phyloP scores from a whole-genome alignment of 2,797 vertebrate species.

The Antennarius maculatus region DNA sequence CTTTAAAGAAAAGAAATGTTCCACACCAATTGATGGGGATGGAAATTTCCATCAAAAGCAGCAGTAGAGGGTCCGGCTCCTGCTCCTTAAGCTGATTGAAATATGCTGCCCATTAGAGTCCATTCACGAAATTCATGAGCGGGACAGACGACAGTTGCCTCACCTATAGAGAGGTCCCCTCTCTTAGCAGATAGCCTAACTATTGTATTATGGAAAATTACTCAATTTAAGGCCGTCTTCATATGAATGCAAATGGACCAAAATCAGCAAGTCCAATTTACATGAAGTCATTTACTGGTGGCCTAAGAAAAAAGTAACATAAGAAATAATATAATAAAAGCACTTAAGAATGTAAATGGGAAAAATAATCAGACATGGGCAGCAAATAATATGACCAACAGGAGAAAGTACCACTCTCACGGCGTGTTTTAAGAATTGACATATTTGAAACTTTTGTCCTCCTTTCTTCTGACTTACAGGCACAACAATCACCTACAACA shows the following conservation, averaged over 20 bases:
- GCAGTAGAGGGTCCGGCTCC: slow-evolving; percentile 45
- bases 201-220: slow-evolving; percentile 54
- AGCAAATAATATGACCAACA: neutral
- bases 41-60: slow-evolving; percentile 61
- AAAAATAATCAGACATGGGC: slow-evolving; percentile 1
- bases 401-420: too few relatives aligned
- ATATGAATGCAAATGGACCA: slow-evolving; percentile 61
- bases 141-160: slow-evolving; percentile 62
- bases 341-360: slow-evolving; percentile 7
- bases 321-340: slow-evolving; percentile 27
- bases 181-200: slow-evolving; percentile 61
- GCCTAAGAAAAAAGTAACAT: slow-evolving; percentile 10
- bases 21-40: slow-evolving; percentile 56
- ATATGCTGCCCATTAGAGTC: slow-evolving; percentile 76
- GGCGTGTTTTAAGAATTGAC: too few relatives aligned
- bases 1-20: slow-evolving; percentile 34
- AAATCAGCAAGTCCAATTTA: slow-evolving; percentile 51
- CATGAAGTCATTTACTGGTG: slow-evolving; percentile 39
- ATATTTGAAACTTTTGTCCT: neutral
- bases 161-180: slow-evolving; percentile 65
- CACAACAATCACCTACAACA: too few relatives aligned
- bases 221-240: slow-evolving; percentile 59
- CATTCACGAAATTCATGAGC: slow-evolving; percentile 72
- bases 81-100: slow-evolving; percentile 74
- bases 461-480: neutral